Evolutionary conservation across 2,888 invertebrate species (phyloP).

Genomic region (Pseudococcus viburni): DNA sequence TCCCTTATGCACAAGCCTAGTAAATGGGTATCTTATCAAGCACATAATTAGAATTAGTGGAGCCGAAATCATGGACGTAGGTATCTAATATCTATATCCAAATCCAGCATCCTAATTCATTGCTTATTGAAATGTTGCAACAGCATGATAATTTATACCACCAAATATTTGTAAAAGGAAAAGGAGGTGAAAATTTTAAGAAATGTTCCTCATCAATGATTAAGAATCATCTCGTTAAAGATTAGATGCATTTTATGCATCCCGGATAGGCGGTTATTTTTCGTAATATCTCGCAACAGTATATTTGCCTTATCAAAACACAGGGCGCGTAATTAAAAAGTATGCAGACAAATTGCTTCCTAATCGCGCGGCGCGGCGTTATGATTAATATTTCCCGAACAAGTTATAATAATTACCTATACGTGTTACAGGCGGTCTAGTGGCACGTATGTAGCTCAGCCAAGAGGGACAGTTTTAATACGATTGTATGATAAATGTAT

Average conservation of each 20-base stretch:
- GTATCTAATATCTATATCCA: too few species aligned
- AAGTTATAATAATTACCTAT: neutral
- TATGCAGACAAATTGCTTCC: constrained; percentile 17
- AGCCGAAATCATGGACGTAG: too few species aligned
- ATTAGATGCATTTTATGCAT: neutral
- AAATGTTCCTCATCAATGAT: neutral
- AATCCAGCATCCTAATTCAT: neutral
- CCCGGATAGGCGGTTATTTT: neutral
- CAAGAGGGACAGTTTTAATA: constrained; percentile 26
- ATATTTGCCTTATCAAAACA: neutral
- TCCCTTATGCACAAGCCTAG: too few species aligned
- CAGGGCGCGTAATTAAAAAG: neutral
- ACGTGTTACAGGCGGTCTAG: neutral
- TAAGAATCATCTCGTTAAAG: neutral
- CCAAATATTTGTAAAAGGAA: neutral
- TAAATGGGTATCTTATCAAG: too few species aligned
- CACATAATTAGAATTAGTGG: too few species aligned
- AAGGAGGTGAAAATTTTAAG: neutral
- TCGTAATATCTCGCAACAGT: constrained; percentile 9
- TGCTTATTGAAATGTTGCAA: neutral
- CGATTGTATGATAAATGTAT: constrained; percentile 21
- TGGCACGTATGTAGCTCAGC: neutral
- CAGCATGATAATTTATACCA: neutral
- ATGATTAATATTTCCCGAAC: constrained; percentile 10
- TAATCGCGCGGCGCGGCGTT: neutral